phyloP scores from a whole-genome alignment of 2,888 invertebrate genomes.

The Drosophila rellima region DNA sequence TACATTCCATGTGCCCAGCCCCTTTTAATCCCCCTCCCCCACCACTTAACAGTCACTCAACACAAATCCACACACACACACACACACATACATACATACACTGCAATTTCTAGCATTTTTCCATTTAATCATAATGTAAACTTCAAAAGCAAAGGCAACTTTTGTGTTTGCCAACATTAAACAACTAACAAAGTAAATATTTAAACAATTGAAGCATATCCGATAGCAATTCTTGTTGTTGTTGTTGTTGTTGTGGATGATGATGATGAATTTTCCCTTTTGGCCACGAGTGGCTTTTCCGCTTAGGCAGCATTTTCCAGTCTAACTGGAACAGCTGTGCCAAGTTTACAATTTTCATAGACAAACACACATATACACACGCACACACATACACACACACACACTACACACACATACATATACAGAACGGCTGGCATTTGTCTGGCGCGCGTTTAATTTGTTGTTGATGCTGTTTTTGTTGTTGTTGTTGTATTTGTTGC shows the following conservation, averaged over 20 bases:
- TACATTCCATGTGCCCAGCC: conserved; percentile 14
- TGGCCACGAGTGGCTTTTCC: conserved; percentile 18
- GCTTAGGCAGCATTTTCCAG: conserved; percentile 38
- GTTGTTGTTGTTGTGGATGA: conserved; percentile 12
- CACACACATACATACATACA: not conserved
- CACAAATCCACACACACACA: not conserved
- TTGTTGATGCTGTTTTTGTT: conserved; percentile 23
- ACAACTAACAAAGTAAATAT: conserved; percentile 58
- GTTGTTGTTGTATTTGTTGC: conserved; percentile 34
- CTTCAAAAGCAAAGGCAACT: conserved; percentile 17
- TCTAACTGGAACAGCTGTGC: conserved; percentile 55
- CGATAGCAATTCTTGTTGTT: conserved; percentile 9
- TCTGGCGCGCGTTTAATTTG: conserved; percentile 37
- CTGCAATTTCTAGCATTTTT: conserved; percentile 54
- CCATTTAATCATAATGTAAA: conserved; percentile 57
- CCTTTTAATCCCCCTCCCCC: not conserved
- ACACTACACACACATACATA: not conserved
- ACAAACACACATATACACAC: conserved; percentile 18
- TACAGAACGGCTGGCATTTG: conserved; percentile 17
- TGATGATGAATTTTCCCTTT: conserved; percentile 33
- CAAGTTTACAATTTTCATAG: conserved; percentile 34
- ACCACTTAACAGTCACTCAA: conserved; percentile 28
- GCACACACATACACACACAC: not conserved
- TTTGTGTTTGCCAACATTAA: conserved; percentile 42
- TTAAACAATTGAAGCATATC: conserved; percentile 52